Evolutionary conservation across 2,888 invertebrate species (phyloP).

Genomic region (Crioceris asparagi): DNA sequence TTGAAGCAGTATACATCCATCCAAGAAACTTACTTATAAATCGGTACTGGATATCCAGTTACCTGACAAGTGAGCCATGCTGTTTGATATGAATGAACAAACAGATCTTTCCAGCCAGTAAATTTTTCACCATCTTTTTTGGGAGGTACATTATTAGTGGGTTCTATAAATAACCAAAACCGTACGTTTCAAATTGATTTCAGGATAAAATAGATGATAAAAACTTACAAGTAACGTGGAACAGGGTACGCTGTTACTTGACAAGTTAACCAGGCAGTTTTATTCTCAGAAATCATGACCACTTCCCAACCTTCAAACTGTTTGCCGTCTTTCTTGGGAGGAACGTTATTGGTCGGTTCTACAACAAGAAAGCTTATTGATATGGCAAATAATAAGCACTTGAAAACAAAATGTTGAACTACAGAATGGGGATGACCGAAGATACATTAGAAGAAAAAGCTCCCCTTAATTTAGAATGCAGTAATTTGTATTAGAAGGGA

Average conservation of each 20-base stretch:
- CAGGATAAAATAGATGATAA: too few relatives aligned
- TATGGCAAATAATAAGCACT: too few relatives aligned
- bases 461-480: too few relatives aligned
- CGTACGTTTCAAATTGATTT: background rate
- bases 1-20: too few relatives aligned
- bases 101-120: slow-evolving; percentile 49
- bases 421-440: too few relatives aligned
- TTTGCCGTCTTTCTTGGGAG: slow-evolving; percentile 50
- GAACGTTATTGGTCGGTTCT: slow-evolving; percentile 52
- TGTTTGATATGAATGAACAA: slow-evolving; percentile 41
- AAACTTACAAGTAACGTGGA: slow-evolving; percentile 36
- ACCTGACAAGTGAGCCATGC: slow-evolving; percentile 55
- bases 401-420: too few relatives aligned
- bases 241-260: slow-evolving; percentile 46
- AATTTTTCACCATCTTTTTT: slow-evolving; percentile 49
- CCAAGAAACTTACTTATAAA: slow-evolving; percentile 31
- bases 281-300: slow-evolving; percentile 41
- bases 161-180: slow-evolving; percentile 31
- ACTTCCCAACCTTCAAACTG: slow-evolving; percentile 50
- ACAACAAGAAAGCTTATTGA: slow-evolving; percentile 18
- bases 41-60: slow-evolving; percentile 44
- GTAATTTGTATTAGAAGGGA: too few relatives aligned
- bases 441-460: too few relatives aligned
- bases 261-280: slow-evolving; percentile 53
- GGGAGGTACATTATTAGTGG: slow-evolving; percentile 53